Evolutionary conservation across 2,113 vertebrate species (phyloP).

Genomic region (Oncorhynchus masou): DNA sequence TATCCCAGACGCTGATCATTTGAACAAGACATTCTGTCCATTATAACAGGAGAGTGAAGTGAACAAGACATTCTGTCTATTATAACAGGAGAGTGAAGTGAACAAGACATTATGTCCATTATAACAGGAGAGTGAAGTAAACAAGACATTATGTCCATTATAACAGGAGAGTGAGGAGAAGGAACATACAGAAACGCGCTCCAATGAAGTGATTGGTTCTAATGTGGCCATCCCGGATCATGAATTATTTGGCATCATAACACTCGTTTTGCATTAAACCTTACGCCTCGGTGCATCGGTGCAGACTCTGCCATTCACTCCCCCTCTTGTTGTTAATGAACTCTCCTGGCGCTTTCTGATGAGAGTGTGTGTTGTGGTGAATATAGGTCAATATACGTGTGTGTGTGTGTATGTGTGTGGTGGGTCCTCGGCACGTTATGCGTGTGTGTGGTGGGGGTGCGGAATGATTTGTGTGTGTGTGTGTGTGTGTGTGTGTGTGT

Average conservation of each 20-base stretch:
- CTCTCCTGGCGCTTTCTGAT: constrained; percentile 54
- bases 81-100: too few species aligned
- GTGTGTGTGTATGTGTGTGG: background rate
- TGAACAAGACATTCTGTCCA: constrained; percentile 3
- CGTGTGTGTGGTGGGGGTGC: too few species aligned
- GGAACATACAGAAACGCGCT: constrained; percentile 27
- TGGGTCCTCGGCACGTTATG: background rate
- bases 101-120: too few species aligned
- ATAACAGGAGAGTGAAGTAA: too few species aligned
- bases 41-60: too few species aligned
- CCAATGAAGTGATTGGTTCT: constrained; percentile 33
- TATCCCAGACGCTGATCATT: constrained; percentile 45
- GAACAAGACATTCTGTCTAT: too few species aligned
- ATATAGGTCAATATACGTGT: background rate
- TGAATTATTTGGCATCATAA: constrained; percentile 66
- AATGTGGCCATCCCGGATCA: constrained; percentile 41
- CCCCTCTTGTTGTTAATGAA: constrained; percentile 29
- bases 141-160: too few species aligned
- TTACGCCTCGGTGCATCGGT: constrained; percentile 56
- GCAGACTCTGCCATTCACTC: constrained; percentile 13
- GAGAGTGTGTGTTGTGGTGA: constrained; percentile 30
- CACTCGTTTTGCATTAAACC: constrained; percentile 66
- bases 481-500: too few species aligned
- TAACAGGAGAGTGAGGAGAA: background rate
- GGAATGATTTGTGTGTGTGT: background rate